Base-by-base conservation (phyloP, 2,888 invertebrate genomes). In the Allophyes oxyacanthae region DNA sequence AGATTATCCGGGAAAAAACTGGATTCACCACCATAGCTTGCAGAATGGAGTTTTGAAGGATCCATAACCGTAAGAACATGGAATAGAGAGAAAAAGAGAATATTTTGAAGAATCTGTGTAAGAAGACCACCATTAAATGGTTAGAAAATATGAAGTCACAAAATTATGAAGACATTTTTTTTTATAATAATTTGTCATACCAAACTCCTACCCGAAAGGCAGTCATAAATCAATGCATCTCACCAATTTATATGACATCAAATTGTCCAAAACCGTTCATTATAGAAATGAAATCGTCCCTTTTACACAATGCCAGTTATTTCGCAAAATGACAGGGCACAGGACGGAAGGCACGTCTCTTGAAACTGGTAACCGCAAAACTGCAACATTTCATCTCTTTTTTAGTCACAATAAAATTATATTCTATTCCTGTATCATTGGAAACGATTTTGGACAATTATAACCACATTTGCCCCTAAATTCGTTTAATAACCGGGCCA, bases 391-490 rank as follows among this genome's bases (percentile, higher is more conserved):
- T 64, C 14, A 64, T 58, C 53, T 55, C 68, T 71, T 75, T 65
- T 59, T 72, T 72, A 83, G 80, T 81, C 81, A 81, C 77, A 84
- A 82, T 79, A 82, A 85, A 87, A 85, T 84, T 79, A 85, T 79
- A 72, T 77, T 77, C 79, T 82, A 85, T 80, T 79, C 80, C 74
- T 73, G 75, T 91, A 90, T 89, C 90, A 90, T 88, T 89, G 75
- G 75, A 80, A 84, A 64, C 81, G 77, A 79, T 75, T 79, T 73
- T 60, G 71, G 79, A 79, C 91, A 79, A 94, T 94, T 94, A 94
- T 92, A 93, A 94, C 87, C 87, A 77, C 92, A 93, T 94, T 93
- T 93, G 89, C 83, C 73, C 85, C 83, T 80, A 86, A 88, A 88
- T 84, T 83, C 83, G 85, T 89, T 91, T 93, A 92, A 93, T 93